Evolutionary conservation across 2,888 invertebrate genomes (phyloP), one percentile per base, ranked within the genome.

Genomic region (Pyrrhia umbra): DNA sequence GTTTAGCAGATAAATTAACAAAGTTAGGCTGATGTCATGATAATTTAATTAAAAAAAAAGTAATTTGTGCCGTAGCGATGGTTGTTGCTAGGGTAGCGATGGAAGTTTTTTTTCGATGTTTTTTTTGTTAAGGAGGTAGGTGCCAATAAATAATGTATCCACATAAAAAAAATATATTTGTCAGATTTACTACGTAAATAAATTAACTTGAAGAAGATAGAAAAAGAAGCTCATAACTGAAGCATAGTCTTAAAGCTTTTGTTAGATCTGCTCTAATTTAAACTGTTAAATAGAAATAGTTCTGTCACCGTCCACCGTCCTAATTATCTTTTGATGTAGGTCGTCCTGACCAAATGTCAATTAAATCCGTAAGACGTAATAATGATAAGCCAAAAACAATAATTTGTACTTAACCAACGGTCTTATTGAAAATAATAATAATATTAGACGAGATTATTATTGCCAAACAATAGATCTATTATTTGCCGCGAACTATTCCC

Each of bases 1-100:
- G 62, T 62, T 69, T 27, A 27, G 47, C 61, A 65, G 54, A 68
- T 77, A 65, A 75, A 77, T 77, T 74, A 77, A 62, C 51, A 77
- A 77, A 77, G 62, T 77, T 76, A 2, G 23, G 30, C 42, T 54
- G 47, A 62, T 43, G 54, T 60, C 57, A 67, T 66, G 63, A 63
- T 40, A 47, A 2, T 64, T 66, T 76, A 70, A 76, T 76, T 69
- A 59, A 59, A 75, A 75, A 73, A 67, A 69, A 69, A 64, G 55
- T 51, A 43, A 63, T 63, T 51, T 58, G 6, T 55, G 57, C 47
- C 23, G 21, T 25, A 34, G 55, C 56, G 46, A 51, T 68, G 16
- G 57, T 16, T n/a, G n/a, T n/a, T n/a, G n/a, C n/a, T n/a, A n/a
- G n/a, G n/a, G n/a, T n/a, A n/a, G n/a, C n/a, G n/a, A n/a, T n/a